Percentiles rank a stretch among this genome's conserved stretches.
These are phyloP conservation scores for Isurus oxyrinchus DNA, from an alignment of 2,113 vertebrate species.

Conservation along the genomic window DNA sequence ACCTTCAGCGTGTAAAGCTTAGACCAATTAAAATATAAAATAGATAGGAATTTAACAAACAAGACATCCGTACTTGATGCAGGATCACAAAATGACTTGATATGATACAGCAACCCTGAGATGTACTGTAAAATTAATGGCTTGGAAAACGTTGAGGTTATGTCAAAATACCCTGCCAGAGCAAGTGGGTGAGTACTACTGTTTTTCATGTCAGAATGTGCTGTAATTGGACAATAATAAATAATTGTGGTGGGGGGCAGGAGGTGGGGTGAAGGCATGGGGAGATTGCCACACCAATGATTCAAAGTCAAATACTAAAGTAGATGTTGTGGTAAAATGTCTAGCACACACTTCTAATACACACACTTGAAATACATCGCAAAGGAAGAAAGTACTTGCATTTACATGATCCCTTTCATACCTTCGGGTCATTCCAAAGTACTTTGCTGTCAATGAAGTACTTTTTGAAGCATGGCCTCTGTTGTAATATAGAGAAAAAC, in stretches of 20 bases:
- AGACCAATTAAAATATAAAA: neutral
- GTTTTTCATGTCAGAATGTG: neutral
- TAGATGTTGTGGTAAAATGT: neutral
- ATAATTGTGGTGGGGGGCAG: neutral
- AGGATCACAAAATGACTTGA: slow-evolving; percentile 2
- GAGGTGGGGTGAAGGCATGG: neutral
- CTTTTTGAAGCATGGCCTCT: neutral
- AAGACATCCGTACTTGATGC: neutral
- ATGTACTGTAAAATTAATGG: neutral
- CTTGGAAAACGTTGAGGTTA: neutral
- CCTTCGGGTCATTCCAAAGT: neutral
- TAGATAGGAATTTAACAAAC: neutral
- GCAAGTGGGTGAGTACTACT: neutral
- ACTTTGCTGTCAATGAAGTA: neutral
- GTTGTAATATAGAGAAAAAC: neutral
- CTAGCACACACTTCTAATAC: neutral
- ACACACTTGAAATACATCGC: neutral
- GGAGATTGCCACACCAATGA: neutral
- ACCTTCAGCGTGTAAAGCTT: neutral
- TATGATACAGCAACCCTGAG: neutral
- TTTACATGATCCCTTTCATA: neutral
- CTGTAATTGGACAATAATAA: neutral
- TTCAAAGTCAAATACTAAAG: neutral
- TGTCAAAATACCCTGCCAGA: neutral
- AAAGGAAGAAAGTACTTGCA: neutral